Evolutionary conservation across 2,888 invertebrate species (phyloP).

Genomic region (Microctonus brassicae): DNA sequence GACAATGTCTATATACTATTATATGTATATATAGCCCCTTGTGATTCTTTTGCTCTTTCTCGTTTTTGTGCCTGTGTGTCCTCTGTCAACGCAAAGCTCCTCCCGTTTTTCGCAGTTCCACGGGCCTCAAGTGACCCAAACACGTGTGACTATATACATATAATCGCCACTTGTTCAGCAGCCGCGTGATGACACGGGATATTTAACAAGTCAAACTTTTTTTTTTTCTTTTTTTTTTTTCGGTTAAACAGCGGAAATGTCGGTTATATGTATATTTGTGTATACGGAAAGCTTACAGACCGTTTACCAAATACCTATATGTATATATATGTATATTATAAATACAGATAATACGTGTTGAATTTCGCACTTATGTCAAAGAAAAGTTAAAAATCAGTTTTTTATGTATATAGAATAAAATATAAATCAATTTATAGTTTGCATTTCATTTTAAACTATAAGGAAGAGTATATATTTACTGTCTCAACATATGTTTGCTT

Average conservation of each 20-base stretch:
- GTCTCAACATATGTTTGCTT: constrained; percentile 13
- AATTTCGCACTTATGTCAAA: neutral
- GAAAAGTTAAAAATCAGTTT: neutral
- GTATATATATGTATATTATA: neutral
- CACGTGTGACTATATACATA: constrained; percentile 25
- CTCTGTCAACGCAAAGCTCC: constrained; percentile 33
- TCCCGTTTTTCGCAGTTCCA: constrained; percentile 33
- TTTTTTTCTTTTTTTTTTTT: constrained; percentile 13
- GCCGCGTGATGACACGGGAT: constrained; percentile 18
- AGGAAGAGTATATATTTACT: neutral
- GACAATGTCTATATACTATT: neutral
- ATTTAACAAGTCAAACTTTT: constrained; percentile 20
- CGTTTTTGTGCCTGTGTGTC: neutral
- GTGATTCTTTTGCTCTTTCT: neutral
- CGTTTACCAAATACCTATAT: neutral
- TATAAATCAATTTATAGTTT: neutral
- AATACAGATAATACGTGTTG: neutral
- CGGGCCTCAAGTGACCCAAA: constrained; percentile 14
- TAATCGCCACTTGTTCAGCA: constrained; percentile 30
- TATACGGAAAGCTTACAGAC: neutral
- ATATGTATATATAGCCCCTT: too few relatives aligned
- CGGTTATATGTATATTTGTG: neutral
- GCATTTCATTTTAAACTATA: neutral
- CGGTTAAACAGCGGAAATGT: constrained; percentile 31
- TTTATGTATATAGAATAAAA: neutral